Base-by-base conservation (phyloP, 2,888 invertebrate species). In the Agonopterix arenella region DNA sequence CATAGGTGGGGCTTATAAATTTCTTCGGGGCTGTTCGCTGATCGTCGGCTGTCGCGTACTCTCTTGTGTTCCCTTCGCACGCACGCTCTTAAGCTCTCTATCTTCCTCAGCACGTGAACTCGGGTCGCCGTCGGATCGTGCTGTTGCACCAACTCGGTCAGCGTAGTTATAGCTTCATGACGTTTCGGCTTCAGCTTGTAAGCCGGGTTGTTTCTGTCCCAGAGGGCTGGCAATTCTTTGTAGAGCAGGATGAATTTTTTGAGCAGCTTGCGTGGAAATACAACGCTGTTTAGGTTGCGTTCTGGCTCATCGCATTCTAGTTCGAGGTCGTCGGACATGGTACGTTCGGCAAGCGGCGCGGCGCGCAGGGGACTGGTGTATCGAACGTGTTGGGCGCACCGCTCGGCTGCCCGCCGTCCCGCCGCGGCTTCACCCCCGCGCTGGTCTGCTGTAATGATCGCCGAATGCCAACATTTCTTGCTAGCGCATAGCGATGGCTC, bases 61-160 rank as follows among this genome's bases (percentile, higher is more conserved):
- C 72, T 70, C 51, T 78, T 84, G 53, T 73, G 69, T 51, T 85
- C 86, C 41, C 86, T 66, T 7, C 86, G 64, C 54, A 83, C 79
- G 57, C 86, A 85, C 7, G 86, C 84, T 36, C 86, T 75, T 54
- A 88, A 57, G 58, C 85, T 86, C 61, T 86, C 86, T 41, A 88
- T 84, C 62, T 86, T 86, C 48, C 85, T 71, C 57, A 85, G 56
- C 4, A 86, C 76, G 47, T 85, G 84, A 2, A 84, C 84, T 42
- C 80, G 67, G 0, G 85, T 85, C 13, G 84, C 85, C 8, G 66
- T 71, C 11, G 79, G 70, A 40, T 84, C 83, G 51, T 76, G 77
- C 47, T 77, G 68, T 51, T 82, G 83, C 0, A 85, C 79, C 10
- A 86, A 58, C 28, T 70, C 62, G 0, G 85, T 85, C 46, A 88